A percentile compares a stretch with the other conserved stretches of the same genome.
These are phyloP conservation scores for Leucoraja ocellata DNA, from an alignment of 2,797 vertebrate genomes.

Conservation along the genomic window DNA sequence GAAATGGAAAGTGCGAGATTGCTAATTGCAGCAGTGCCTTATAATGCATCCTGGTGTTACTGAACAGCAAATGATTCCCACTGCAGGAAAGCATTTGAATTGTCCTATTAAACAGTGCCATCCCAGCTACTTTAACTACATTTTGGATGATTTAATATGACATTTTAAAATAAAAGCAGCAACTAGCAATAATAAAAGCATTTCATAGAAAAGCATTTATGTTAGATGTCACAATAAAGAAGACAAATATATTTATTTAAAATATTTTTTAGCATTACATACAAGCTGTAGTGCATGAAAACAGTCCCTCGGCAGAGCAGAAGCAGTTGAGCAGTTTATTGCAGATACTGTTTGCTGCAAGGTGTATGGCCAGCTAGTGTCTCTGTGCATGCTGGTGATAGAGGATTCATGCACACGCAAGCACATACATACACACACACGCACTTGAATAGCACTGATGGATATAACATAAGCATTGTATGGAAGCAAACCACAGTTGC, in stretches of 20 bases:
- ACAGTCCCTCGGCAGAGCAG: background rate
- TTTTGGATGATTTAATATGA: background rate
- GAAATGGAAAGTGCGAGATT: background rate
- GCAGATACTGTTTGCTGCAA: slow-evolving; percentile 35
- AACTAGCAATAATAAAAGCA: background rate
- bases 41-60: background rate
- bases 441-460: background rate
- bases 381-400: slow-evolving; percentile 2
- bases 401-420: background rate
- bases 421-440: too few species aligned
- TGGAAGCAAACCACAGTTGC: slow-evolving; percentile 1
- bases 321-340: slow-evolving; percentile 4
- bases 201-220: background rate
- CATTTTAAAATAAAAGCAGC: background rate
- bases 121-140: background rate
- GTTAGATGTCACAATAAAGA: background rate
- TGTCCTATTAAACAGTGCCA: background rate
- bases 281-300: background rate
- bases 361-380: background rate
- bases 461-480: background rate
- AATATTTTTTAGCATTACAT: background rate
- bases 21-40: background rate
- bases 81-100: background rate
- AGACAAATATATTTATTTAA: background rate
- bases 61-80: background rate